Base-by-base conservation (phyloP, 2,113 vertebrate genomes). In the Chionis minor region DNA sequence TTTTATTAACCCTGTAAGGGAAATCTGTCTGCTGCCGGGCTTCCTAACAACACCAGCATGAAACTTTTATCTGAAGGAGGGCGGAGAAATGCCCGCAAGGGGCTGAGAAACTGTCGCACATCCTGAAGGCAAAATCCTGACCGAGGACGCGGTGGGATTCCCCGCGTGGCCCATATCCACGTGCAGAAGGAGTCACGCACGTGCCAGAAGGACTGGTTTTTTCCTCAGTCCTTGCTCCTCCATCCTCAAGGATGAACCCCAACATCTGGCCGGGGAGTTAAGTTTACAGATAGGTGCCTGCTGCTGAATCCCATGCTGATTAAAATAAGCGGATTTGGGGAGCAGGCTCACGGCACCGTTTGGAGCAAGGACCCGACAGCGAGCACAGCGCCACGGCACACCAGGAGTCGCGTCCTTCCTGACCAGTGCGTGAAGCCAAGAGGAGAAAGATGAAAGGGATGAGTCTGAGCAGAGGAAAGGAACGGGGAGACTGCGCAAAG, bases 391-490 rank as follows among this genome's bases (percentile, higher is more conserved):
- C 23, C 38, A 23, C 1, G 2, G 5, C 18, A 22, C 62, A 35
- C 18, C 17, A 2, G 59, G 27, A 55, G 1, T 28, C 4, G 3
- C 54, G 42, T 42, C 73, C 61, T 42, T 63, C 73, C 70, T 11
- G 24, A 71, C 10, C 3, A 0, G 23, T 0, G 4, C 2, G 2
- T 2, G 20, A 15, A 33, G 65, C 14, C 7, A 5, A 75, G 28
- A 28, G 74, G 23, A 77, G 61, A 44, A 89, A 83, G 88, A 81
- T 90, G 32, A 91, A 90, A 90, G 2, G 1, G 61, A 26, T 26
- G 67, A 93, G 38, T 1, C 23, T 24, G 24, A 90, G 40, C 20
- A 6, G 81, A 81, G 38, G 27, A 70, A 79, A 71, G 65, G 35
- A 83, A 35, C 5, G 3, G 33, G n/a, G 65, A 94, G 59, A 85